Evolutionary conservation across 2,888 invertebrate species (phyloP).

Genomic region (Dascillus cervinus): DNA sequence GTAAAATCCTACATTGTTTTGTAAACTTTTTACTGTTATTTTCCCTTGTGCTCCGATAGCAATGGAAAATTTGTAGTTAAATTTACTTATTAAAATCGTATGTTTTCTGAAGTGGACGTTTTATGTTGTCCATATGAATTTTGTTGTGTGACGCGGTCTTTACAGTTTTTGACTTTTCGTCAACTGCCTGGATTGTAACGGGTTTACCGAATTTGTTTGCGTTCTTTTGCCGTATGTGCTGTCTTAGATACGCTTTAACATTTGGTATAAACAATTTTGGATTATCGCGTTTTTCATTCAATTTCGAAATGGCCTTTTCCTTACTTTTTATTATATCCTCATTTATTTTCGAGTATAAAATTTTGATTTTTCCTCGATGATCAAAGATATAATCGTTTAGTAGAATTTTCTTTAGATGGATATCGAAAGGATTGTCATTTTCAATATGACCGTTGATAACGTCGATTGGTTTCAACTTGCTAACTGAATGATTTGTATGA

Average conservation of each 20-base stretch:
- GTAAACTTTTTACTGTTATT: neutral
- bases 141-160: neutral
- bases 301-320: neutral
- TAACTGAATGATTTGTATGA: constrained; percentile 5
- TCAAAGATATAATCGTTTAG: neutral
- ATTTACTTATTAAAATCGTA: constrained; percentile 1
- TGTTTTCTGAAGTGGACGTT: constrained; percentile 2
- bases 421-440: constrained; percentile 8
- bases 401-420: neutral
- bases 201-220: constrained; percentile 4
- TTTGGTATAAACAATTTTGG: neutral
- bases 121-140: neutral
- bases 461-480: constrained; percentile 5
- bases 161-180: neutral
- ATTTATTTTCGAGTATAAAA: constrained; percentile 4
- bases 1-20: constrained; percentile 7
- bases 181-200: neutral
- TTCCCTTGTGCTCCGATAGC: neutral
- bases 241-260: neutral
- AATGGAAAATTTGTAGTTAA: constrained; percentile 1
- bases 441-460: constrained; percentile 4
- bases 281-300: neutral
- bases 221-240: constrained; percentile 1
- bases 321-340: neutral
- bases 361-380: constrained; percentile 3